Evolutionary conservation across 2,888 invertebrate species (phyloP), one percentile per base, ranked within the genome.

Genomic region (Nipponacmea schrenckii): DNA sequence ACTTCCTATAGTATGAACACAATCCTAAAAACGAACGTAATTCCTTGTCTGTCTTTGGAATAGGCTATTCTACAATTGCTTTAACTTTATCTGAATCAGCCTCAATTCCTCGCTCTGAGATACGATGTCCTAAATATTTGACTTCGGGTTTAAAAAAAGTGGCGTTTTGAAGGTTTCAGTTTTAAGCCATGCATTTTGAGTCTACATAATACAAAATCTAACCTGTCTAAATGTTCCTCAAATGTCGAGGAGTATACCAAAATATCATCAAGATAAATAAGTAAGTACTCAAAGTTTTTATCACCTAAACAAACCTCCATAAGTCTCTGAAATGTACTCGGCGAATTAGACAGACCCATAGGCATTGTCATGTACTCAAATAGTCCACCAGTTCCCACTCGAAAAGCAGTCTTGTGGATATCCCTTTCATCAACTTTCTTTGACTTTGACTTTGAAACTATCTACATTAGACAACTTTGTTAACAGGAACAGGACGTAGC

Each of bases 261-360:
- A 64, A 81, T 74, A 48, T 81, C 79, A 67, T 79, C 81, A 26
- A 79, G 45, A 64, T 78, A 81, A 4, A 78, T 72, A 5, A 79
- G 64, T 7, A 77, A 26, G 3, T 68, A 64, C 31, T 79, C 71
- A 67, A 79, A 76, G 27, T 72, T 78, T 20, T 71, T 64, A 27
- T 78, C 80, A 46, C 69, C 72, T 26, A 80, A 72, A 46, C 69
- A 69, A 14, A 65, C 70, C 17, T 80, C 75, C 77, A 81, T 77
- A 8, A 80, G 26, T 5, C 77, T 14, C 67, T 73, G 72, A 64
- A 80, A 80, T 0, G 78, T 81, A 2, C 74, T 71, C 0, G 80
- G 78, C 12, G 74, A 71, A 65, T 75, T 77, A 39, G 70, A 75
- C 3, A 80, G 56, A 2, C 79, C 78, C 44, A 79, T 70, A 8